Evolutionary conservation across 2,888 invertebrate genomes (phyloP).

Genomic region (Ectobius pallidus): DNA sequence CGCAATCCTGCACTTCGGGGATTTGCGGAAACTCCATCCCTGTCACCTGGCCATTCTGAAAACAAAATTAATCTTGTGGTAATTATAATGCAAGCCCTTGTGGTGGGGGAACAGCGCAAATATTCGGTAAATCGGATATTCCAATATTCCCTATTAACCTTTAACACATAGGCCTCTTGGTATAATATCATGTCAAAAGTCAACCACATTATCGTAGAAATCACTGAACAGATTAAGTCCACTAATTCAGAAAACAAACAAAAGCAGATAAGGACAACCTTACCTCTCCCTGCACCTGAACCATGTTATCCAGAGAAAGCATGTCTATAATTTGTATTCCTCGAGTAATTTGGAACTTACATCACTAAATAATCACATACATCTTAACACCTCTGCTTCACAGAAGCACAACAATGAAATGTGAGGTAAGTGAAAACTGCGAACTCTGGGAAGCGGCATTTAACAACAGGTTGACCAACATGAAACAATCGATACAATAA

Average conservation of each 20-base stretch:
- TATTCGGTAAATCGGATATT: too few relatives aligned
- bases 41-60: constrained; percentile 20
- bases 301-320: constrained; percentile 25
- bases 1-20: constrained; percentile 29
- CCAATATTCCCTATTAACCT: too few relatives aligned
- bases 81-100: not conserved
- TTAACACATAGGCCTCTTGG: too few relatives aligned
- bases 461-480: constrained; percentile 10
- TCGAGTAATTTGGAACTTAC: not conserved
- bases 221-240: not conserved
- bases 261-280: not conserved
- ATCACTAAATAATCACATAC: not conserved
- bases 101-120: too few relatives aligned
- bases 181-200: not conserved
- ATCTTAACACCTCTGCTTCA: not conserved
- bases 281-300: constrained; percentile 11
- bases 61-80: too few relatives aligned
- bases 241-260: not conserved
- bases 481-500: not conserved
- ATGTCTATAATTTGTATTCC: not conserved
- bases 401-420: not conserved
- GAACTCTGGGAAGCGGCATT: constrained; percentile 28
- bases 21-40: constrained; percentile 37
- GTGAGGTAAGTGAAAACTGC: too few relatives aligned
- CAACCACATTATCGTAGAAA: too few relatives aligned